phyloP scores from a whole-genome alignment of 2,797 vertebrate genomes.

The Numenius phaeopus region DNA sequence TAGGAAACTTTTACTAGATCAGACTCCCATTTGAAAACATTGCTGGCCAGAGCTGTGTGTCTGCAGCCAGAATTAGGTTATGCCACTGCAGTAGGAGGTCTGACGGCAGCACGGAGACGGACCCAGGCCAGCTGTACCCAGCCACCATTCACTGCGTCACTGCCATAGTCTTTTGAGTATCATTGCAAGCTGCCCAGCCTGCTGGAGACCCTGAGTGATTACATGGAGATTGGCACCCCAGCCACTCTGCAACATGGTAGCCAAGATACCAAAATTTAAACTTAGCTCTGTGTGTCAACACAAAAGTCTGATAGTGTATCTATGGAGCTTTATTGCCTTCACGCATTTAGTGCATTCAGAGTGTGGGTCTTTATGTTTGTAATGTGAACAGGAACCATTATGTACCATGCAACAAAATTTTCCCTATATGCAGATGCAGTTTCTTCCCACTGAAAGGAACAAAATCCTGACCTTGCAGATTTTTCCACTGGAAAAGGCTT shows the following conservation, averaged over 20 bases:
- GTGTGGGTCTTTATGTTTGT: background rate
- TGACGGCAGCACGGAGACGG: background rate
- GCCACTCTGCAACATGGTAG: background rate
- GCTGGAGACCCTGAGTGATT: background rate
- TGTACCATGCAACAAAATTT: constrained; percentile 24
- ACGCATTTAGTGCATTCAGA: background rate
- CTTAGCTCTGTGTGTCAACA: background rate
- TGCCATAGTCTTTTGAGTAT: background rate
- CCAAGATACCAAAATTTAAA: background rate
- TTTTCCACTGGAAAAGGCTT: constrained; percentile 38
- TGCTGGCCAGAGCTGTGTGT: background rate
- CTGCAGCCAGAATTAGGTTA: constrained; percentile 38
- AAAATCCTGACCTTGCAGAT: background rate
- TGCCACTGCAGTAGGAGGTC: background rate
- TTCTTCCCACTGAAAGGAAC: constrained; percentile 45
- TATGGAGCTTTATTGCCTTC: background rate
- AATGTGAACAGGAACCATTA: background rate
- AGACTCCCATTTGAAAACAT: background rate
- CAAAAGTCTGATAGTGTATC: background rate
- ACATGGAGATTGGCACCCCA: background rate
- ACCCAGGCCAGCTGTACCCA: constrained; percentile 6
- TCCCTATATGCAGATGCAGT: background rate
- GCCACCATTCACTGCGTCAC: background rate
- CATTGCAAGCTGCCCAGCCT: background rate
- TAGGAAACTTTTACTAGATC: constrained; percentile 1